Base-by-base conservation (phyloP, 1,140 invertebrate species). In the Drosophila varians region DNA sequence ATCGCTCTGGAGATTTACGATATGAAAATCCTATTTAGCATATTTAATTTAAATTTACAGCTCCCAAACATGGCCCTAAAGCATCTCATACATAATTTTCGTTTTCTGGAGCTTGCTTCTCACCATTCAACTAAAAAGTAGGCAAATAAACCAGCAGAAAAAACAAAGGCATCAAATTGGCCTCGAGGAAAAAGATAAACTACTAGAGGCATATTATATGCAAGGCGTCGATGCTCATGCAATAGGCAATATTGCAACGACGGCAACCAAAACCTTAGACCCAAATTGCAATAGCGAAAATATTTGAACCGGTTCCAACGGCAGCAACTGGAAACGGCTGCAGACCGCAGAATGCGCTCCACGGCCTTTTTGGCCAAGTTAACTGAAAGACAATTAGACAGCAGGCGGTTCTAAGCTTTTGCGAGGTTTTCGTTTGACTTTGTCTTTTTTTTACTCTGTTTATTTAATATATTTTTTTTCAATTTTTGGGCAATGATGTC, bases 251-350 rank as follows among this genome's bases (percentile, higher is more conserved):
- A 79, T 64, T 70, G 42, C 52, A 66, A 52, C 46, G 54, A 34
- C 43, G 48, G 36, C 42, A 60, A 52, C 53, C 74, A 55, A 76
- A 74, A 86, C 48, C 73, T 78, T 51, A 86, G 79, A 84, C 83
- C 79, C 72, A 80, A 84, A 86, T 86, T 76, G 55, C 60, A 70
- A 77, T 74, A 57, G 72, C 79, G 60, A 57, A 79, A 78, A 76
- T 84, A 82, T 87, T 87, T 80, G 69, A 87, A 87, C 82, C 82
- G 82, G 82, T 87, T 87, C 47, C 68, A 16, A 51, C 46, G 54
- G 53, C 52, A 53, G 48, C 75, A 78, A 73, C 71, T 80, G 48
- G 28, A 46, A 76, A 75, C 71, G 74, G 61, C 71, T 75, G 72
- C 74, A 69, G 75, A 69, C 72, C 75, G 58, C 80, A 76, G 71